Conservation (phyloP, 2,888 invertebrate genomes). For the Spicauda simplicius region DNA sequence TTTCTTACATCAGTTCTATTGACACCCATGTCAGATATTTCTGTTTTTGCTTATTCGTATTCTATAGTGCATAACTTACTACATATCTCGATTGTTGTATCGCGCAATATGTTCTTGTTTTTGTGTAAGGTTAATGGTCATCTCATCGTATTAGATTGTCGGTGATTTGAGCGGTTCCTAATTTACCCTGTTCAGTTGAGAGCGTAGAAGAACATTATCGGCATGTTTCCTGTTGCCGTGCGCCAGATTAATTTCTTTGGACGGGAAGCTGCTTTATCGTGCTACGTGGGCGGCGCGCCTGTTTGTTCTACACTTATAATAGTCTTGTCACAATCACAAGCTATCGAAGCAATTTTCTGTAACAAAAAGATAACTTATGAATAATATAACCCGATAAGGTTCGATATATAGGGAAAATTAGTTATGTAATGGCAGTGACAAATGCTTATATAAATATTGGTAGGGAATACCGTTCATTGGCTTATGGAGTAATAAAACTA, state of each 20-base stretch:
- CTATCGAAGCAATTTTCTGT: slow-evolving; percentile 77
- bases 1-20: slow-evolving; percentile 38
- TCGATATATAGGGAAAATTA: slow-evolving; percentile 36
- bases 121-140: slow-evolving; percentile 57
- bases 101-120: slow-evolving; percentile 21
- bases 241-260: slow-evolving; percentile 78
- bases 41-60: background rate
- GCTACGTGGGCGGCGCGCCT: slow-evolving; percentile 71
- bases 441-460: background rate
- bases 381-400: slow-evolving; percentile 51
- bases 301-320: slow-evolving; percentile 75
- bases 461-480: background rate
- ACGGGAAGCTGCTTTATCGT: slow-evolving; percentile 74
- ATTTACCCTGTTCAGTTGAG: slow-evolving; percentile 47
- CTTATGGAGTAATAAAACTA: too few species aligned
- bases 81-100: slow-evolving; percentile 35
- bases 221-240: slow-evolving; percentile 74
- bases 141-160: slow-evolving; percentile 64
- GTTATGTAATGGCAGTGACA: background rate
- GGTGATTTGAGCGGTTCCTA: slow-evolving; percentile 41
- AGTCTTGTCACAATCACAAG: slow-evolving; percentile 78
- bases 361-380: slow-evolving; percentile 66
- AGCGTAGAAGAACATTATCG: slow-evolving; percentile 58
- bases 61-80: slow-evolving; percentile 20
- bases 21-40: slow-evolving; percentile 35